Conservation (phyloP, 2,113 vertebrate genomes). For the Spea multiplicata region DNA sequence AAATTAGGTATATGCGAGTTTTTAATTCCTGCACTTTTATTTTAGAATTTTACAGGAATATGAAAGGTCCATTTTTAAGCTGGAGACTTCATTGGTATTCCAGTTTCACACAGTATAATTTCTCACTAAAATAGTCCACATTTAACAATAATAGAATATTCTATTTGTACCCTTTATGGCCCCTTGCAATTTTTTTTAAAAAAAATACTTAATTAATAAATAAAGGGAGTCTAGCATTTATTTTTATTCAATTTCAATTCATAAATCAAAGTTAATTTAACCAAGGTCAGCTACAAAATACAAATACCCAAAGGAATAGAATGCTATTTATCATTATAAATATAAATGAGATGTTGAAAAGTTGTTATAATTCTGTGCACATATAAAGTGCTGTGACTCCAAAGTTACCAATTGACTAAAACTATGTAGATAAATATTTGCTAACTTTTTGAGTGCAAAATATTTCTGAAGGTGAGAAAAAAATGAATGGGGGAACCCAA, state of each 20-base stretch:
- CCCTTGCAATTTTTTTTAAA: conserved; percentile 23
- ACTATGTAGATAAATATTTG: conserved; percentile 24
- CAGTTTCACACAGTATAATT: conserved; percentile 29
- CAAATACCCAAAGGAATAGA: conserved; percentile 36
- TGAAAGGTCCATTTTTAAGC: conserved; percentile 21
- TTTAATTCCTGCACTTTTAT: conserved; percentile 5
- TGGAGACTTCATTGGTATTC: conserved; percentile 38
- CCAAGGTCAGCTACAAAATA: conserved; percentile 34
- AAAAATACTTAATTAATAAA: conserved; percentile 45
- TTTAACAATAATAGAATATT: conserved; percentile 45
- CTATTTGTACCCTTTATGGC: conserved; percentile 39
- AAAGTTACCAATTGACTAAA: conserved; percentile 27
- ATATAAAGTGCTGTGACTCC: conserved; percentile 10
- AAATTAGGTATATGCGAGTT: too few species aligned
- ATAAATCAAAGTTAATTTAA: conserved; percentile 45
- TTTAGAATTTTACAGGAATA: conserved; percentile 23
- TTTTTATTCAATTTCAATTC: conserved; percentile 42
- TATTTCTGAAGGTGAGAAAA: too few species aligned
- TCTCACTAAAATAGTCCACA: conserved; percentile 29
- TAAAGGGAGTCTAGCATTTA: conserved; percentile 35
- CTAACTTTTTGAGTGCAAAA: background rate
- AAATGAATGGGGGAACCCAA: too few species aligned
- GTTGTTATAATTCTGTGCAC: conserved; percentile 26
- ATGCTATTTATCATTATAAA: conserved; percentile 41
- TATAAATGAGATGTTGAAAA: conserved; percentile 41